Conservation (phyloP, 1,140 invertebrate genomes). For the Galleria mellonella region DNA sequence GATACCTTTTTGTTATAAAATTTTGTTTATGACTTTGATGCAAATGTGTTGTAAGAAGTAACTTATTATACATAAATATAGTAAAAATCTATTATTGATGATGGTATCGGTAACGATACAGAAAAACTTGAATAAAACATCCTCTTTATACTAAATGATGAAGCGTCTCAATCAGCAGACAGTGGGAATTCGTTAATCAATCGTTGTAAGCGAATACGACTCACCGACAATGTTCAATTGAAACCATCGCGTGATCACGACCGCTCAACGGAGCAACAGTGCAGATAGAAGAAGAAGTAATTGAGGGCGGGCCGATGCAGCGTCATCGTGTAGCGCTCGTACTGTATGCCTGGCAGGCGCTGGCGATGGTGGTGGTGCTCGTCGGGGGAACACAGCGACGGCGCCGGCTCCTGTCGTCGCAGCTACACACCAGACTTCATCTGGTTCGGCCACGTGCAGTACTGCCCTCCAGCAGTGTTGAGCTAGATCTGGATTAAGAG, state of each 20-base stretch:
- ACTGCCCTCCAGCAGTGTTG: constrained; percentile 51
- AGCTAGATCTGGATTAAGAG: constrained; percentile 29
- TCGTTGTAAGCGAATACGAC: too few relatives aligned
- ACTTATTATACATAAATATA: too few relatives aligned
- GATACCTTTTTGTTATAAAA: too few relatives aligned
- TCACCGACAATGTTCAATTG: too few relatives aligned
- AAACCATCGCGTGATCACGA: not conserved
- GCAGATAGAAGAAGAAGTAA: not conserved
- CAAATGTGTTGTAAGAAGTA: too few relatives aligned
- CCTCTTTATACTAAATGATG: too few relatives aligned
- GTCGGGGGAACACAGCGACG: constrained; percentile 48
- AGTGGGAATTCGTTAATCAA: too few relatives aligned
- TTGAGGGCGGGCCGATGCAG: not conserved
- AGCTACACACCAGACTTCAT: constrained; percentile 54
- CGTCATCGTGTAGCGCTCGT: constrained; percentile 27
- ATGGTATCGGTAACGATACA: too few relatives aligned
- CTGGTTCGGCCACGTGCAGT: constrained; percentile 37
- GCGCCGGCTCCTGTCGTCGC: constrained; percentile 27
- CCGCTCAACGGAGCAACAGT: not conserved
- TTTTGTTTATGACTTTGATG: too few relatives aligned
- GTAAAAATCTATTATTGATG: too few relatives aligned
- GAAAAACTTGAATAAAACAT: too few relatives aligned
- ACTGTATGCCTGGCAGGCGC: constrained; percentile 42
- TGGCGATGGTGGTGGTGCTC: constrained; percentile 28
- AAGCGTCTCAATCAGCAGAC: too few relatives aligned